Conservation (phyloP, 2,113 vertebrate species). For the Lates calcarifer region DNA sequence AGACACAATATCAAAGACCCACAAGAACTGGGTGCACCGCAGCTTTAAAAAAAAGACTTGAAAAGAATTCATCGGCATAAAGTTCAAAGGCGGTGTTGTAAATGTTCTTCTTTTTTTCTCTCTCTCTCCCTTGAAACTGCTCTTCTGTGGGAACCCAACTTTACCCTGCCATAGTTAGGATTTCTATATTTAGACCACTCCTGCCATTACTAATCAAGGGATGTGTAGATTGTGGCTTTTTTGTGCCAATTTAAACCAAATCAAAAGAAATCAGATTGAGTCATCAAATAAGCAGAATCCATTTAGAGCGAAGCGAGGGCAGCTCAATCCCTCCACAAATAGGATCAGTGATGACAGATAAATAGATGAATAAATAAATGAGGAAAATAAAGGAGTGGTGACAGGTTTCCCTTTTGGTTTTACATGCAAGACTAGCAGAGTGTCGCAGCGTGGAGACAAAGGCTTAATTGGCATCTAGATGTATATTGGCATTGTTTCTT, state of each 20-base stretch:
- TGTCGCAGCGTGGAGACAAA: background rate
- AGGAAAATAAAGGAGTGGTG: background rate
- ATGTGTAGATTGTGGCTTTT: background rate
- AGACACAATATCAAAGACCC: slow-evolving; percentile 48
- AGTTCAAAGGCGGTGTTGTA: slow-evolving; percentile 63
- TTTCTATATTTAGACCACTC: slow-evolving; percentile 47
- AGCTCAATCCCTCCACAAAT: background rate
- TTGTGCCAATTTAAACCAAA: slow-evolving; percentile 40
- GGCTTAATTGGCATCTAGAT: slow-evolving; percentile 56
- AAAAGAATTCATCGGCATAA: slow-evolving; percentile 58
- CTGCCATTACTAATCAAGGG: slow-evolving; percentile 22
- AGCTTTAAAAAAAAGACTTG: slow-evolving; percentile 45
- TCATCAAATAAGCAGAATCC: background rate
- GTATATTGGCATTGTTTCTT: slow-evolving; percentile 49
- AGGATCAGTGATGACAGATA: slow-evolving; percentile 12
- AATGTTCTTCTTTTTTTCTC: slow-evolving; percentile 15
- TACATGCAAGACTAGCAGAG: background rate
- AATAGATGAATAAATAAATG: background rate
- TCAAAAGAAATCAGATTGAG: slow-evolving; percentile 31
- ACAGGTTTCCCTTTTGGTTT: slow-evolving; percentile 9
- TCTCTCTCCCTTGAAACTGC: slow-evolving; percentile 4
- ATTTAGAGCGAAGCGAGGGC: background rate
- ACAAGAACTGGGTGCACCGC: background rate
- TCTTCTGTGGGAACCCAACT: slow-evolving; percentile 41
- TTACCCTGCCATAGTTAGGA: slow-evolving; percentile 10